Base-by-base conservation (phyloP, 2,888 invertebrate genomes). In the Sesamia inferens region DNA sequence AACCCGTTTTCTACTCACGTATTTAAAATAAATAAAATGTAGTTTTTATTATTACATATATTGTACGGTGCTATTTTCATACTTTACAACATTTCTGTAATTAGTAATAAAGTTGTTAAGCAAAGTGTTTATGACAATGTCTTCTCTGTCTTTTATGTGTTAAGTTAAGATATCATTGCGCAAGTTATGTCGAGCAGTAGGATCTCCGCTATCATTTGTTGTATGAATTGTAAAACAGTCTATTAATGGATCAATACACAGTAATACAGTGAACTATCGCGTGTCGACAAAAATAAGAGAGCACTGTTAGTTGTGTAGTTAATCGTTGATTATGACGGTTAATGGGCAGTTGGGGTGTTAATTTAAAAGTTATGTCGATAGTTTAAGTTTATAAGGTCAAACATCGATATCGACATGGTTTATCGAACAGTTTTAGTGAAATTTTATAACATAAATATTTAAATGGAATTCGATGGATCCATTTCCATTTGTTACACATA, bases 241-340 rank as follows among this genome's bases (percentile, higher is more conserved):
- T 6, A 68, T 61, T 24, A 69, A 59, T 57, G 24, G 69, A 74
- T 82, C 74, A 68, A 65, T 78, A 73, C 48, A 42, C 65, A 75
- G 65, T 69, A 31, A 74, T 66, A 69, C 65, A 65, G 39, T 66
- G 47, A 63, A 67, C 47, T 24, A 44, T 85, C 66, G 77, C 84
- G 82, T 85, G 86, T 68, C 58, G 59, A 71, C 58, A 19, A 68
- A 78, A 61, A 78, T 78, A 75, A 73, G 61, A 65, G 68, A 82
- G 71, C 59, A 68, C 57, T 24, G 78, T 77, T 84, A 39, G 63
- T 62, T 76, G 73, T 59, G 62, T 83, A 63, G 59, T 81, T 82
- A 79, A 79, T 78, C 73, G 72, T 74, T 76, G 70, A 85, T 85
- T 78, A 77, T 72, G 67, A 58, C 76, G 78, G 65, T 69, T 85